Conservation (phyloP, 2,113 vertebrate genomes). For the Elgaria multicarinata region DNA sequence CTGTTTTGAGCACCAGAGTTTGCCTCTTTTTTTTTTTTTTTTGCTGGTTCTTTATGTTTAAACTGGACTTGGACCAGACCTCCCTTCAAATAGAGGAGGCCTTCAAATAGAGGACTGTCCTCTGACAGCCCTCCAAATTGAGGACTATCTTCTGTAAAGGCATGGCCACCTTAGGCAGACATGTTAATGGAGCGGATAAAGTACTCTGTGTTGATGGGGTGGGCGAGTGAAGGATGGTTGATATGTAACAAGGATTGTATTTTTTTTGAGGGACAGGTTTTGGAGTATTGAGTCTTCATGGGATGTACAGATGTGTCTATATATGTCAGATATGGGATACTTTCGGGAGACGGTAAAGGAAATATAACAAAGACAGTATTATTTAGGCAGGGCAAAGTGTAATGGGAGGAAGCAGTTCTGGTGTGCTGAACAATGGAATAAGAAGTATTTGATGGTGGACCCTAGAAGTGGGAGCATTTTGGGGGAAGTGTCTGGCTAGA, state of each 20-base stretch:
- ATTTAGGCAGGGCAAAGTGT: neutral
- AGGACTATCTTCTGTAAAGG: neutral
- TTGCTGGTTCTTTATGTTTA: neutral
- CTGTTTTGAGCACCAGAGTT: too few relatives aligned
- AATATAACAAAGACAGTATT: neutral
- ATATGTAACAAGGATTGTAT: neutral
- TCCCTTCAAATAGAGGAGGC: neutral
- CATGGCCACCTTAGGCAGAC: neutral
- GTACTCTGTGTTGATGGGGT: neutral
- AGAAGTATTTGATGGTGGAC: neutral
- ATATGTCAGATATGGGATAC: neutral
- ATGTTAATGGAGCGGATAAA: neutral
- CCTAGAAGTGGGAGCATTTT: neutral
- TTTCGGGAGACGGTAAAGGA: neutral
- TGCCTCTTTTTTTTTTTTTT: too few relatives aligned
- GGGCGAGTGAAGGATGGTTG: neutral
- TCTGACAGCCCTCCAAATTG: too few relatives aligned
- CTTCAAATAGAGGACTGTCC: too few relatives aligned
- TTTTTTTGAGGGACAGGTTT: neutral
- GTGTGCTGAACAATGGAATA: neutral
- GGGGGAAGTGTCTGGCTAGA: neutral
- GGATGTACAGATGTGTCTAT: neutral
- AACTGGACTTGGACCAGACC: neutral
- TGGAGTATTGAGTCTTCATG: neutral
- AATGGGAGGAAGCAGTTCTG: neutral